Evolutionary conservation across 2,113 vertebrate genomes (phyloP).

Genomic region (Laticauda colubrina): DNA sequence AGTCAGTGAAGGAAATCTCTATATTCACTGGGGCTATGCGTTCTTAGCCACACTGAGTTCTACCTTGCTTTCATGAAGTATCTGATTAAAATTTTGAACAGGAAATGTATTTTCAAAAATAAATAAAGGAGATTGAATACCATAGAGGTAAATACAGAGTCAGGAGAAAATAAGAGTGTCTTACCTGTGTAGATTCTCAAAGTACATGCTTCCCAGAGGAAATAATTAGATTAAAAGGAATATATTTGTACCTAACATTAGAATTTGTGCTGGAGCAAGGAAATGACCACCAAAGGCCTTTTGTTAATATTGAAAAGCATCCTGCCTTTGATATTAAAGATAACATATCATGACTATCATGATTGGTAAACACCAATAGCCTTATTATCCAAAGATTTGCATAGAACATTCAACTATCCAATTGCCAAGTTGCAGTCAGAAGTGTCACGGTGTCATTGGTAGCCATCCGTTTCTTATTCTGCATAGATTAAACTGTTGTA

Average conservation of each 20-base stretch:
- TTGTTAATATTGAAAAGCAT: background rate
- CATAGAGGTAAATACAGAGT: background rate
- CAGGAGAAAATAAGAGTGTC: background rate
- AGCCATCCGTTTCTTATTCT: background rate
- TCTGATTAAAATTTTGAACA: background rate
- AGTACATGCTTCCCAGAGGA: background rate
- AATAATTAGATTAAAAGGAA: background rate
- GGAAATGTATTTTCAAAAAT: background rate
- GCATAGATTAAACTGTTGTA: background rate
- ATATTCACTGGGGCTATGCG: background rate
- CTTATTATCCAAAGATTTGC: background rate
- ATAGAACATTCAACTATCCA: background rate
- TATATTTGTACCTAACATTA: background rate
- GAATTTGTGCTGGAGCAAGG: background rate
- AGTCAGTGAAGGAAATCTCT: background rate
- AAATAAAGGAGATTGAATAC: background rate
- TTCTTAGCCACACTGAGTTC: background rate
- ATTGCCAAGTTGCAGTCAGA: background rate
- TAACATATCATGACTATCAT: background rate
- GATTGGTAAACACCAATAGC: background rate
- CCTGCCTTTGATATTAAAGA: background rate
- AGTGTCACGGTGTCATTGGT: background rate
- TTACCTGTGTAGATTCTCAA: background rate
- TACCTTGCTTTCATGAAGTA: background rate
- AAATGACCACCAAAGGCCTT: background rate